phyloP scores from a whole-genome alignment of 2,113 vertebrate species.

The Laticauda laticaudata region DNA sequence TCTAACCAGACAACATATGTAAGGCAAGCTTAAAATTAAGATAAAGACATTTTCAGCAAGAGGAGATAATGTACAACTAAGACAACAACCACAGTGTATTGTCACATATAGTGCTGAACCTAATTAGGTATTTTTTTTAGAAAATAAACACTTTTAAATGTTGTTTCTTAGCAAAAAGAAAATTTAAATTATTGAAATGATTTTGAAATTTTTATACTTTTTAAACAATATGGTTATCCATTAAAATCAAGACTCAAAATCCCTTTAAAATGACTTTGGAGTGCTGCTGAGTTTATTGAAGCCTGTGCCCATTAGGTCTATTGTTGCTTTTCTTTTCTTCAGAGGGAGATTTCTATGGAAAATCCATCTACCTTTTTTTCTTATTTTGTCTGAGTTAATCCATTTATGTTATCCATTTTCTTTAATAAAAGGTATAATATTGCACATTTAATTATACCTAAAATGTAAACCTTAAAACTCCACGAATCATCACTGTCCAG shows the following conservation, averaged over 20 bases:
- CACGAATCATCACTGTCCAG: background rate
- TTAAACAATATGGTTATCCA: background rate
- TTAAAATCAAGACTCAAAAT: background rate
- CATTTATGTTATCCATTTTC: background rate
- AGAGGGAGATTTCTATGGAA: background rate
- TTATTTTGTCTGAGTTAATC: background rate
- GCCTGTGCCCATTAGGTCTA: background rate
- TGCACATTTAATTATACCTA: background rate
- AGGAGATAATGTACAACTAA: no score
- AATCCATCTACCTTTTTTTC: background rate
- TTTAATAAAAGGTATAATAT: background rate
- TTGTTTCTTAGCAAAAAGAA: background rate
- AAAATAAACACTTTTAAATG: background rate
- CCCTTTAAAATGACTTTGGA: background rate
- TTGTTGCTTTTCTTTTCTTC: background rate
- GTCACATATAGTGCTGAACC: background rate
- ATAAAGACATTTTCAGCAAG: background rate
- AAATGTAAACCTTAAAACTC: background rate
- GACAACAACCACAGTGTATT: background rate
- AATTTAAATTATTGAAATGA: conserved; percentile 17
- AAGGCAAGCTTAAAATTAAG: background rate
- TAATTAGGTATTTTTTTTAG: background rate
- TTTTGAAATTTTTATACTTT: conserved; percentile 2
- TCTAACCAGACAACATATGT: background rate
- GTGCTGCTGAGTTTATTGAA: background rate